Conservation (phyloP, 1,140 invertebrate genomes). For the Dendrolimus punctatus region DNA sequence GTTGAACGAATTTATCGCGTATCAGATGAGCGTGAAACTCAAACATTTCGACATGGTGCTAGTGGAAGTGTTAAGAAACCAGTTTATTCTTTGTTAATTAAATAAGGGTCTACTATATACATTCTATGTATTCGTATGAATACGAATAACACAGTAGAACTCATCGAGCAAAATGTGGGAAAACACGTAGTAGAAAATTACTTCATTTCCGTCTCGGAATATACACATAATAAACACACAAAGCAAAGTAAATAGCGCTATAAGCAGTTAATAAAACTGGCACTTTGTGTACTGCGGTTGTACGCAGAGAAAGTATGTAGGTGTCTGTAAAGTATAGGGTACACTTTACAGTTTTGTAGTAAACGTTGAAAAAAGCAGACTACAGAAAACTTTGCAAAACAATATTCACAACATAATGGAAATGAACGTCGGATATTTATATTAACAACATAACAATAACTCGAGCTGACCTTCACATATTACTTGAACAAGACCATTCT, state of each 20-base stretch:
- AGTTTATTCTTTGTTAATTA: slow-evolving; percentile 20
- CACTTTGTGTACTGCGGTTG: slow-evolving; percentile 1
- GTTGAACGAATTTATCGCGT: slow-evolving; percentile 20
- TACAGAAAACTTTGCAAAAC: slow-evolving; percentile 5
- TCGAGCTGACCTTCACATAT: slow-evolving; percentile 40
- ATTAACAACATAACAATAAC: slow-evolving; percentile 36
- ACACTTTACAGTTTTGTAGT: slow-evolving; percentile 34
- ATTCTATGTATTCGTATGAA: no score
- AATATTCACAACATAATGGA: no score
- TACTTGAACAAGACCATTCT: slow-evolving; percentile 25
- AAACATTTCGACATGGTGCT: slow-evolving; percentile 20
- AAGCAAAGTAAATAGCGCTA: no score
- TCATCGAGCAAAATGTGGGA: no score
- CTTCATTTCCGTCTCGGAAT: no score
- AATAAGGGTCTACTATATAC: slow-evolving; percentile 16
- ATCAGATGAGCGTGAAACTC: slow-evolving; percentile 23
- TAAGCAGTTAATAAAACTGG: background rate
- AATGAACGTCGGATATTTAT: no score
- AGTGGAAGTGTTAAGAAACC: slow-evolving; percentile 20
- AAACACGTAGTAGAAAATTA: no score
- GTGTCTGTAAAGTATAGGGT: slow-evolving; percentile 18
- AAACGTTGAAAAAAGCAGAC: slow-evolving; percentile 43
- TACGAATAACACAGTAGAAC: no score
- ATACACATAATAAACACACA: no score
- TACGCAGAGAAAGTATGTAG: slow-evolving; percentile 37